Evolutionary conservation across 2,797 vertebrate species (phyloP), one percentile per base, ranked within the genome.

Genomic region (Oryzias sinensis): DNA sequence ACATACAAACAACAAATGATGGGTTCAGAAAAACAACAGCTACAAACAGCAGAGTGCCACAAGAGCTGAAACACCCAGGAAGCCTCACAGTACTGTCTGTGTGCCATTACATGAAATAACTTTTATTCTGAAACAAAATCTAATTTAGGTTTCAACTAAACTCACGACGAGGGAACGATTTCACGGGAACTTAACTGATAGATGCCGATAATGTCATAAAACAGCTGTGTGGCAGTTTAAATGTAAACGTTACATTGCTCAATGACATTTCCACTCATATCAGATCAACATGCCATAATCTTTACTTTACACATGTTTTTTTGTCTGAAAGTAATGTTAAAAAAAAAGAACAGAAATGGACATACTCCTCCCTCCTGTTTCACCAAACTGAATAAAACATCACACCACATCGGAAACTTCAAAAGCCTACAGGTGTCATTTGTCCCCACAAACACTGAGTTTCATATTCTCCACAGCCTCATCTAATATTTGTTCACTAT

Each of bases 371-470:
- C 8, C 43, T 14, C 24, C 18, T 18, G 15, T 47, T 43, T 2
- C 44, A 43, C 43, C 52, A 71, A 33, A 71, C 22, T n/a, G n/a
- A 42, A 79, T 62, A 81, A 76, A 87, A 86, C 29, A 73, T 64
- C 37, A 49, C 65, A 63, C 70, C 14, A 59, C 27, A 59, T 72
- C 43, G 56, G 76, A 68, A 27, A 17, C 59, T 53, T 69, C 29
- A 53, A 41, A 67, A 53, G 72, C 25, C 56, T 54, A 59, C 25
- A 0, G 45, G n/a, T 64, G 64, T 76, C 18, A 51, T 59, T n/a
- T 56, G 53, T 65, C 57, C 45, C 7, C 54, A 73, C 42, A 53
- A 70, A 82, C 74, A 27, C 48, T 27, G 14, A 46, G 24, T 33
- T 62, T 59, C 40, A 70, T 3, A 18, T 65, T 70, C 37, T 56